Evolutionary conservation across 2,888 invertebrate species (phyloP), one percentile per base, ranked within the genome.

Genomic region (Diarsia rubi): DNA sequence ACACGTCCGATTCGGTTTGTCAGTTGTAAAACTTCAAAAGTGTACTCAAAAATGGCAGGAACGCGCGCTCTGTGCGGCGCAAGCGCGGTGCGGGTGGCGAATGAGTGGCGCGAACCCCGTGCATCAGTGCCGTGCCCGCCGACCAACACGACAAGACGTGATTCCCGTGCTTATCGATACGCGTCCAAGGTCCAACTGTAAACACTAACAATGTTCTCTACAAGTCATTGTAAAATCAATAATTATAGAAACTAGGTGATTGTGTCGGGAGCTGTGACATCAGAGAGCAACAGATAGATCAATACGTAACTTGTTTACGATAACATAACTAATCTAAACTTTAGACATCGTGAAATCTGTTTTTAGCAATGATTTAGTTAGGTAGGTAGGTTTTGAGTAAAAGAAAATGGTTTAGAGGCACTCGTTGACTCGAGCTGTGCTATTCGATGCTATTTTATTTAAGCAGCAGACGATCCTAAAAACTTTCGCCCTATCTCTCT

Each of bases 141-240:
- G 76, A 68, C 83, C 77, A 82, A 73, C 78, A 79, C 81, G 65
- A 72, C 84, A 75, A 84, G 85, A 79, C 82, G 77, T 79, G 86
- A 81, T 88, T 88, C 88, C 87, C 74, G 70, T 76, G 84, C 91
- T 94, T 94, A 94, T 94, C 94, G 85, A 88, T 78, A 86, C 75
- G 82, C 89, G 94, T 88, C 91, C 94, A 94, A 94, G 93, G 94
- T 94, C 91, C 94, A 94, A 92, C 85, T 85, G 81, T 86, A 86
- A 87, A 89, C 81, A 84, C 78, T 82, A 83, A 84, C 80, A 84
- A 83, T 83, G 76, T 78, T 73, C 71, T 70, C 60, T 52, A 76
- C 75, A 75, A 83, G 65, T 81, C 64, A 85, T 83, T 86, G 75
- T 84, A 75, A 73, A 78, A 76, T 60, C 77, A 79, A 80, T 79